Base-by-base conservation (phyloP, 2,888 invertebrate genomes). In the Ichneumon xanthorius region DNA sequence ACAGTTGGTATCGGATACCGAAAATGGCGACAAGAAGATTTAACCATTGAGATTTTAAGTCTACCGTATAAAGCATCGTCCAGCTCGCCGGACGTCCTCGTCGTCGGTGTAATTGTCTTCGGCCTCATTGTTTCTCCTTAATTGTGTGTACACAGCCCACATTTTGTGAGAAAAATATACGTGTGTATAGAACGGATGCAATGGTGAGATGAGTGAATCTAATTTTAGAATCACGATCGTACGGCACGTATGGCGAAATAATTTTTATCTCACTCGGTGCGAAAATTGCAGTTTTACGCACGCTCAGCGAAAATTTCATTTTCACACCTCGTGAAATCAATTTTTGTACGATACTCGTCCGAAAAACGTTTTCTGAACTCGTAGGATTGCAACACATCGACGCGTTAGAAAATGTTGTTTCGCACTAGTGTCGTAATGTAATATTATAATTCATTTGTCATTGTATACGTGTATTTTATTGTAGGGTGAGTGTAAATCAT, bases 11-110 rank as follows among this genome's bases (percentile, higher is more conserved):
- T 26, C 14, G 22, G 58, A 22, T 58, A 58, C 14, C 58, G 26
- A 61, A 67, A 55, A 82, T 53, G 16, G 82, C 81, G 72, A 86
- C 81, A 83, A 82, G 72, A 86, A 87, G 79, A 85, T 87, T 76
- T 84, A 61, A 53, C 22, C 81, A 73, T 78, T 50, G 68, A 68
- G 76, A 82, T 86, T 50, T 19, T 72, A 61, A 58, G 7, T 50
- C 33, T 50, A 65, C 45, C 67, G 40, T 75, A 58, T 7, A 76
- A 82, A 85, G 65, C 79, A 67, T 53, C 71, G 79, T 85, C 85
- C 75, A 71, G 85, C 75, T 79, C 82, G 82, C n/a, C 82, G 16
- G 11, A 70, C 77, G 68, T 70, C 11, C 40, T 45, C 5, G 76
- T 58, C 26, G n/a, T 40, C 22, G 11, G 50, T 72, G 53, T 45